Evolutionary conservation across 2,797 vertebrate genomes (phyloP), one percentile per base, ranked within the genome.

Genomic region (Myripristis murdjan): DNA sequence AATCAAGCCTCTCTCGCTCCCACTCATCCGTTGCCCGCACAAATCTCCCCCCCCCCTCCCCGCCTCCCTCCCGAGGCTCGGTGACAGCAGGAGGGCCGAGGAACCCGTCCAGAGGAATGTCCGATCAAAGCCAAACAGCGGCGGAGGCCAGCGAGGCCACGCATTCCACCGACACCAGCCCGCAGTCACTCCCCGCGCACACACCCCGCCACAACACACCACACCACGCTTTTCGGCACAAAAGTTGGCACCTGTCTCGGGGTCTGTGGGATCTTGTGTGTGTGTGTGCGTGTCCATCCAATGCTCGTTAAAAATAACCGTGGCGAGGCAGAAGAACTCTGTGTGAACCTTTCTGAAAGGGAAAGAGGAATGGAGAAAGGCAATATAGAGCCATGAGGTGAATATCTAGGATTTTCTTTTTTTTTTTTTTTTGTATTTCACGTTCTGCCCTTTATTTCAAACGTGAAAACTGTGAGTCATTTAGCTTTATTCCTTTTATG

Each of bases 31-130:
- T 51, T 47, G 18, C 35, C 18, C n/a, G n/a, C n/a, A n/a, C n/a
- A n/a, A n/a, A n/a, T n/a, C 23, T 71, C 31, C 47, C 11, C 9
- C 9, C 23, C 35, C 16, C 59, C 62, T 77, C 59, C 10, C 60
- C 59, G 55, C 16, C 52, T 20, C 12, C 9, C 37, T 33, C 47
- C 78, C 3, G 37, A 16, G 0, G 81, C 81, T 81, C 64, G 1
- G 76, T 70, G 82, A 83, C 85, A 75, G 85, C 83, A 75, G 70
- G 10, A 70, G 72, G 61, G n/a, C n/a, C n/a, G n/a, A n/a, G 46
- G 78, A 83, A 92, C 86, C 94, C 95, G 94, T 95, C 93, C 92
- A 89, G 66, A 95, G 95, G 96, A 97, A 97, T 96, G 95, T 88
- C 79, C 89, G 90, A 96, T 96, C 95, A 97, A 93, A 93, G 95